phyloP scores from a whole-genome alignment of 2,113 vertebrate genomes.

The Sialia sialis region DNA sequence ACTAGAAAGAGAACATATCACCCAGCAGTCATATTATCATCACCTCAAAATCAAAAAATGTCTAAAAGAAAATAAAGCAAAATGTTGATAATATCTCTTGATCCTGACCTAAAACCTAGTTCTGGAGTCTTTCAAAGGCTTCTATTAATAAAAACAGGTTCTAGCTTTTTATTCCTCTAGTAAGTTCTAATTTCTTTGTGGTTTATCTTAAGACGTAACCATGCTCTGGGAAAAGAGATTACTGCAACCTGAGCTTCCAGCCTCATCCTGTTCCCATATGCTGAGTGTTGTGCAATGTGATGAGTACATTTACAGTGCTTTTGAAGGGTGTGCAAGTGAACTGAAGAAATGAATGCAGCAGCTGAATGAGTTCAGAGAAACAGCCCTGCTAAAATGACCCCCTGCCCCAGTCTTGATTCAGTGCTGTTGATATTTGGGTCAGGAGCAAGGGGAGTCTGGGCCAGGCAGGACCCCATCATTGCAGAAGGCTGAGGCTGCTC shows the following conservation, averaged over 20 bases:
- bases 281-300: neutral
- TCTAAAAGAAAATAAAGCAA: neutral
- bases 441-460: neutral
- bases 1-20: neutral
- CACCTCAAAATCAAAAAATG: neutral
- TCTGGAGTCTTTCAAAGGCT: neutral
- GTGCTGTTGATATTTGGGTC: rapidly evolving
- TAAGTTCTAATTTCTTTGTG: neutral
- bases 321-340: neutral
- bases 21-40: neutral
- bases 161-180: neutral
- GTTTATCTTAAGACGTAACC: neutral
- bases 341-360: neutral
- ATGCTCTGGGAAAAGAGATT: neutral
- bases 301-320: rapidly evolving
- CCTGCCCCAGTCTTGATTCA: neutral
- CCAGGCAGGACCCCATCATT: neutral
- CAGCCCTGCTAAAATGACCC: neutral
- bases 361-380: neutral
- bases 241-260: neutral
- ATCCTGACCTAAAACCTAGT: neutral
- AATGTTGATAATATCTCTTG: neutral
- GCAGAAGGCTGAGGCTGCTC: neutral
- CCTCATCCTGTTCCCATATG: neutral
- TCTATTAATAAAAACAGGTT: neutral